phyloP scores from a whole-genome alignment of 2,888 invertebrate genomes.

The Zeuzera pyrina region DNA sequence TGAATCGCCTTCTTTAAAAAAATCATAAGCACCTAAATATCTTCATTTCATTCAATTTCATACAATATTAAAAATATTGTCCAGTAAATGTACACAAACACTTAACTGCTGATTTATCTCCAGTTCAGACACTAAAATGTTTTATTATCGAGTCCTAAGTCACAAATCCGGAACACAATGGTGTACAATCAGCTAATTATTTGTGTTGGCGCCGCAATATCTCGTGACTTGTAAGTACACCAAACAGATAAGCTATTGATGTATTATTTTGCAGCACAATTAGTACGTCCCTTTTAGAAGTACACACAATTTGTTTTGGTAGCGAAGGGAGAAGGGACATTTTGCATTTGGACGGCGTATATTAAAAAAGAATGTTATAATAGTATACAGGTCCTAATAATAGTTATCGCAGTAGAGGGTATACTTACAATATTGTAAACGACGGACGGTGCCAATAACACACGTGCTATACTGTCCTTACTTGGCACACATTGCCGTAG shows the following conservation, averaged over 20 bases:
- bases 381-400: background rate
- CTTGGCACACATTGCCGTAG: too few relatives aligned
- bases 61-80: too few relatives aligned
- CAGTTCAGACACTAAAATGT: too few relatives aligned
- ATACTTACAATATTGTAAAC: constrained; percentile 25
- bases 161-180: too few relatives aligned
- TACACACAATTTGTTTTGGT: constrained; percentile 22
- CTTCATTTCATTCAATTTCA: too few relatives aligned
- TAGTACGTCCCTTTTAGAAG: constrained; percentile 32
- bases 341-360: background rate
- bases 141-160: too few relatives aligned
- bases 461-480: constrained; percentile 26
- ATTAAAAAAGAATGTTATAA: background rate
- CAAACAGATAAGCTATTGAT: constrained; percentile 40
- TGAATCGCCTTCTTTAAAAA: too few relatives aligned
- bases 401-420: constrained; percentile 7
- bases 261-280: constrained; percentile 52
- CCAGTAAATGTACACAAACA: too few relatives aligned
- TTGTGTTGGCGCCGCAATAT: constrained; percentile 10
- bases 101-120: too few relatives aligned
- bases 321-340: background rate
- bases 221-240: constrained; percentile 13
- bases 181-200: background rate
- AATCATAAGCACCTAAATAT: too few relatives aligned
- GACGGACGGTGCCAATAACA: constrained; percentile 31